Conservation (phyloP, 2,113 vertebrate genomes). For the Poeciliopsis occidentalis region DNA sequence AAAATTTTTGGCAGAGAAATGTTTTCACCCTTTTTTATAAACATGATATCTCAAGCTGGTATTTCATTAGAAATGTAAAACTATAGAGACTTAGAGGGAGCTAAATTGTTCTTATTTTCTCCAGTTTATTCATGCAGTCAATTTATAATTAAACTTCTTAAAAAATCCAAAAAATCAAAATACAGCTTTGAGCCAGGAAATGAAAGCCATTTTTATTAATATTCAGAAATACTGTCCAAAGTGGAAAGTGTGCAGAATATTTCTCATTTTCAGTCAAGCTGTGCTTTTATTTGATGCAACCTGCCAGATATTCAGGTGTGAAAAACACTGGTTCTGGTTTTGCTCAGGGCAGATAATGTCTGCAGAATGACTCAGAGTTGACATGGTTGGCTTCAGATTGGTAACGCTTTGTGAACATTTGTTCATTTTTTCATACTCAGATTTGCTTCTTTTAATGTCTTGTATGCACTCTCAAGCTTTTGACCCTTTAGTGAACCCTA, state of each 20-base stretch:
- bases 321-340: background rate
- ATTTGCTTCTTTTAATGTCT: background rate
- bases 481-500: background rate
- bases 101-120: background rate
- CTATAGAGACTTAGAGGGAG: background rate
- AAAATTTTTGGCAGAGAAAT: background rate
- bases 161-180: background rate
- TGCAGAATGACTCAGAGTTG: background rate
- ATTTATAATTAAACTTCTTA: background rate
- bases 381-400: background rate
- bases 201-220: background rate
- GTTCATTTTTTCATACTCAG: background rate
- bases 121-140: background rate
- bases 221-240: background rate
- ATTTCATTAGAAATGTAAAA: background rate
- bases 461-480: background rate
- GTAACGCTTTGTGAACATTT: background rate
- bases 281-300: constrained; percentile 1
- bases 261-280: constrained; percentile 12
- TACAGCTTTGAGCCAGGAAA: background rate
- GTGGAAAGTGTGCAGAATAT: background rate
- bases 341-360: background rate
- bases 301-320: constrained; percentile 4
- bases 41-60: background rate
- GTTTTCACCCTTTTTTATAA: background rate